These are phyloP conservation scores for Girardia tigrina DNA, from an alignment of 2,888 invertebrate genomes.

Conservation along the genomic window DNA sequence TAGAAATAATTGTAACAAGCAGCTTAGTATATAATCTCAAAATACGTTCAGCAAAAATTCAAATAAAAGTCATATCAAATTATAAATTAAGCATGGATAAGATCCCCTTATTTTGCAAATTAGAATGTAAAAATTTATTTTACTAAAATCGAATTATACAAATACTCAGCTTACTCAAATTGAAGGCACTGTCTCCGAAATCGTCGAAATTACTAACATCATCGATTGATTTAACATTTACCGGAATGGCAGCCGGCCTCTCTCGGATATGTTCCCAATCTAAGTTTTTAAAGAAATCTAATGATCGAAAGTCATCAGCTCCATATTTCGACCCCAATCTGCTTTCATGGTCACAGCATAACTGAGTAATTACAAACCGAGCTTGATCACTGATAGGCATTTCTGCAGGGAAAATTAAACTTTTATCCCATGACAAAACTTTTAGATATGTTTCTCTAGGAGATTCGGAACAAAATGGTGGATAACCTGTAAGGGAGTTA, in stretches of 20 bases:
- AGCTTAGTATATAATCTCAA: too few relatives aligned
- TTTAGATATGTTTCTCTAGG: slow-evolving; percentile 88
- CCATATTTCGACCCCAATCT: slow-evolving; percentile 73
- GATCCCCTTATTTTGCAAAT: too few relatives aligned
- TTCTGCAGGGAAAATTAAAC: slow-evolving; percentile 92
- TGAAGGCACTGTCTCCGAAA: slow-evolving; percentile 82
- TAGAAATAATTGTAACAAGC: too few relatives aligned
- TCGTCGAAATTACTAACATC: slow-evolving; percentile 99
- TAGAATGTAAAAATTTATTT: too few relatives aligned
- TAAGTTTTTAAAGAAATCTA: slow-evolving; percentile 77
- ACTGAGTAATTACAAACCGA: slow-evolving; percentile 72
- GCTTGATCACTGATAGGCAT: slow-evolving; percentile 97
- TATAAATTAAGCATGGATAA: too few relatives aligned
- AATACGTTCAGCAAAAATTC: too few relatives aligned
- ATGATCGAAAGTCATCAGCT: slow-evolving; percentile 75
- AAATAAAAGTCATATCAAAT: too few relatives aligned
- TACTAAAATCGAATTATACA: too few relatives aligned
- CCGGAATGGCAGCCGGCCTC: slow-evolving; percentile 88
- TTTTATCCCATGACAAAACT: slow-evolving; percentile 99
- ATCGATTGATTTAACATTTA: slow-evolving; percentile 93
- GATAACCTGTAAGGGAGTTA: too few relatives aligned
- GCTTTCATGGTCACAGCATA: slow-evolving; percentile 88
- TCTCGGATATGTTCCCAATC: slow-evolving; percentile 96
- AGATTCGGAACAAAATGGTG: slow-evolving; percentile 96
- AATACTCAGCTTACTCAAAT: slow-evolving; percentile 37